phyloP scores from a whole-genome alignment of 2,888 invertebrate genomes.

The Heliconius ethilla region DNA sequence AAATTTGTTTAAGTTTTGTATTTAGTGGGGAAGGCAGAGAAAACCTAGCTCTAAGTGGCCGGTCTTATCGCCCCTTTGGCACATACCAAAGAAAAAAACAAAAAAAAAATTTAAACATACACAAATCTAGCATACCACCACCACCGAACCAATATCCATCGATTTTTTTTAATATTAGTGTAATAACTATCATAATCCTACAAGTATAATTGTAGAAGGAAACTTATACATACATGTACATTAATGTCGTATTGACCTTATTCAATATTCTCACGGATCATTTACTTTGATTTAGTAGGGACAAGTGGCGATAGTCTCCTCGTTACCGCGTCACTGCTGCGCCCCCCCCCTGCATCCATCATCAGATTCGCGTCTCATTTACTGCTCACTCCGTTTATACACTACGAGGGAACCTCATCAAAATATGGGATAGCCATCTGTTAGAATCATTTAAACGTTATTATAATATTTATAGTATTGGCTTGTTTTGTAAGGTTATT shows the following conservation, averaged over 20 bases:
- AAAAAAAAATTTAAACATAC: background rate
- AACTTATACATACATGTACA: background rate
- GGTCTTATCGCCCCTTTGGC: background rate
- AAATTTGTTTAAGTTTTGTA: no score
- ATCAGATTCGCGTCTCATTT: constrained; percentile 66
- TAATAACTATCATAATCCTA: background rate
- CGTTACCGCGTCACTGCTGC: constrained; percentile 62
- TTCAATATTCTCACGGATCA: constrained; percentile 60
- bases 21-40: no score
- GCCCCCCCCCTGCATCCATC: constrained; percentile 63
- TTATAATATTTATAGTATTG: constrained; percentile 27
- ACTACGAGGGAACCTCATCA: constrained; percentile 51
- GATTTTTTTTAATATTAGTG: background rate
- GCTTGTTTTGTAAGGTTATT: background rate
- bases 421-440: constrained; percentile 51
- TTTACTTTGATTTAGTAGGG: constrained; percentile 62
- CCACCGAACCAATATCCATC: no score
- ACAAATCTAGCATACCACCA: background rate
- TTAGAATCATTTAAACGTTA: constrained; percentile 27
- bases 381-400: constrained; percentile 59
- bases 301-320: constrained; percentile 68
- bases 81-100: background rate
- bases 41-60: no score
- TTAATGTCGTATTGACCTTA: constrained; percentile 17
- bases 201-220: background rate